Conservation (phyloP, 2,888 invertebrate genomes). For the Hoplodrina blanda region DNA sequence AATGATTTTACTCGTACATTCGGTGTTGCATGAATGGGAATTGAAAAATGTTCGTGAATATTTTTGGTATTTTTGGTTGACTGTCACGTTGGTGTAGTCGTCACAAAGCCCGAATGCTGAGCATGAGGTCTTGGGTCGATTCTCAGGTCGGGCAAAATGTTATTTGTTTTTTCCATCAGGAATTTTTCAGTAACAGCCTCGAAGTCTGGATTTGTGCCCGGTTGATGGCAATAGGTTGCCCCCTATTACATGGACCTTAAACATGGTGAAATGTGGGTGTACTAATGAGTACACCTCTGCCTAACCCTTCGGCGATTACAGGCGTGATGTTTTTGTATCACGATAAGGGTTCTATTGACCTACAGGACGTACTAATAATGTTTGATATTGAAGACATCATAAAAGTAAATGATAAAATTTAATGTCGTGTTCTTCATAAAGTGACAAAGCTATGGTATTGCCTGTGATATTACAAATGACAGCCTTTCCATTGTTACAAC, state of each 20-base stretch:
- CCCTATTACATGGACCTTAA: no score
- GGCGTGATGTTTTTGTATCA: not conserved
- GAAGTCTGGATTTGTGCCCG: no score
- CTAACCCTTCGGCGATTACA: no score
- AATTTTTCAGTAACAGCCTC: no score
- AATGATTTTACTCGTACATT: slow-evolving; percentile 18
- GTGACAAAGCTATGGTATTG: slow-evolving; percentile 9
- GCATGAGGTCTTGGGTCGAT: no score
- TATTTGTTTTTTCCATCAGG: no score
- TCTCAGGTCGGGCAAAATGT: no score
- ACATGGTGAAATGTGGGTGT: no score
- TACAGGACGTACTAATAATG: slow-evolving; percentile 2
- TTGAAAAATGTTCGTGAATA: slow-evolving; percentile 6
- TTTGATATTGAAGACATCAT: slow-evolving; percentile 12
- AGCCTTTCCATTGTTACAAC: not conserved
- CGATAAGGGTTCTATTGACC: not conserved
- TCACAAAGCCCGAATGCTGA: no score
- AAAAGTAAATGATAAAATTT: slow-evolving; percentile 6
- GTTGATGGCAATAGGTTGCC: no score
- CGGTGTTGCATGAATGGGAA: not conserved
- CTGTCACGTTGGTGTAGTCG: no score
- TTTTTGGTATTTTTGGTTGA: not conserved
- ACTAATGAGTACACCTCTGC: no score
- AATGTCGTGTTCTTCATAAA: slow-evolving; percentile 16
- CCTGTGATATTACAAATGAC: not conserved